Conservation (phyloP, 2,888 invertebrate species). For the Lydus trimaculatus region DNA sequence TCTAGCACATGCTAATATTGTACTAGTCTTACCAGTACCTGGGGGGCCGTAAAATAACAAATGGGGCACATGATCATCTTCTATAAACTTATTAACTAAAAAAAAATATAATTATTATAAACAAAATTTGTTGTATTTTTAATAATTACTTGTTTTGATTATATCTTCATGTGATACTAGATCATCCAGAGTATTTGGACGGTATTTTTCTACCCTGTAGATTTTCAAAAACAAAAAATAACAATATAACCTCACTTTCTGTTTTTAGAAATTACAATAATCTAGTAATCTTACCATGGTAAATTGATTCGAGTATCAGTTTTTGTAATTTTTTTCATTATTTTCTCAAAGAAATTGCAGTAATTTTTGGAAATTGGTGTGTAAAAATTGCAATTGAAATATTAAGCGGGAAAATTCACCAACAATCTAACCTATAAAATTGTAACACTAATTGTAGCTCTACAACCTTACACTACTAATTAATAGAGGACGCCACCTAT, state of each 20-base stretch:
- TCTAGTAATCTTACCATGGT: conserved; percentile 65
- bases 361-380: neutral
- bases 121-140: conserved; percentile 14
- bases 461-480: too few relatives aligned
- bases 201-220: conserved; percentile 96
- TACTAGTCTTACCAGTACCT: conserved; percentile 98
- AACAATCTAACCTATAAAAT: neutral
- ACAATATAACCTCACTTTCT: conserved; percentile 15
- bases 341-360: neutral
- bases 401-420: neutral
- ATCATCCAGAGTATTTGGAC: conserved; percentile 89
- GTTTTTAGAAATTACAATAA: conserved; percentile 12
- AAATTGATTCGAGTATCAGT: conserved; percentile 60
- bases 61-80: conserved; percentile 93
- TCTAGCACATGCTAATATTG: conserved; percentile 94
- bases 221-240: conserved; percentile 20
- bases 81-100: conserved; percentile 86
- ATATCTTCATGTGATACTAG: conserved; percentile 98
- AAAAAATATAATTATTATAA: conserved; percentile 13
- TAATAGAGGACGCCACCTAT: too few relatives aligned
- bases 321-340: conserved; percentile 32
- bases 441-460: neutral
- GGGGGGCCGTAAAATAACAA: conserved; percentile 97
- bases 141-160: conserved; percentile 87
- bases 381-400: neutral